Evolutionary conservation across 2,888 invertebrate genomes (phyloP), one percentile per base, ranked within the genome.

Genomic region (Coelinius sp.): DNA sequence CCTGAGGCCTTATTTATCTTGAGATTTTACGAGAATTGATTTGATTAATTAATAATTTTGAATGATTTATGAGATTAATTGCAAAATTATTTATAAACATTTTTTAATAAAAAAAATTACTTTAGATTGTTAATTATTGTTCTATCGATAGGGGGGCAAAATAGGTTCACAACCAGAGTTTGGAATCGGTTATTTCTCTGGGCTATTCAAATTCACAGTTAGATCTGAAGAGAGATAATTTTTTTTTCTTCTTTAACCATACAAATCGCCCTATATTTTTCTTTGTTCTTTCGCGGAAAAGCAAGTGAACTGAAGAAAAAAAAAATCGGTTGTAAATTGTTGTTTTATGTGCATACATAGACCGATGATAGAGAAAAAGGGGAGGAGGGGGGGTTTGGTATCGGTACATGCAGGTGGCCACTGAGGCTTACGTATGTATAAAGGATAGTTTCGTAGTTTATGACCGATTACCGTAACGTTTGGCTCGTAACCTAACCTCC

Each of bases 371-470:
- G 59, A 59, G 31, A 35, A 35, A 35, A 31, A 31, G 24, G 41
- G 7, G n/a, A n/a, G 41, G 35, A 10, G 35, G 44, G n/a, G n/a
- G 44, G 17, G 46, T 49, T 59, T 31, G 59, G 31, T 31, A 59
- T 59, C 59, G 59, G 59, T 59, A 59, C 59, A 59, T 59, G 59
- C 59, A 59, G 59, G 59, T 59, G 59, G 59, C 59, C 59, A 31
- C n/a, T 27, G 14, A 56, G 27, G 59, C 31, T 17, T 31, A 20
- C 31, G 31, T 65, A 49, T 31, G 53, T 38, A 56, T 44, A 56
- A 65, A 76, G 76, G 79, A 79, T 77, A 77, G 81, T 81, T 82
- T 79, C 79, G 80, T 80, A 78, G 80, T 84, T 84, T 84, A 84
- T 81, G 82, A 78, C 79, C 83, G 84, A 84, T 83, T 83, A 84